Conservation (phyloP, 2,888 invertebrate species). For the Eristalinus sepulchralis region DNA sequence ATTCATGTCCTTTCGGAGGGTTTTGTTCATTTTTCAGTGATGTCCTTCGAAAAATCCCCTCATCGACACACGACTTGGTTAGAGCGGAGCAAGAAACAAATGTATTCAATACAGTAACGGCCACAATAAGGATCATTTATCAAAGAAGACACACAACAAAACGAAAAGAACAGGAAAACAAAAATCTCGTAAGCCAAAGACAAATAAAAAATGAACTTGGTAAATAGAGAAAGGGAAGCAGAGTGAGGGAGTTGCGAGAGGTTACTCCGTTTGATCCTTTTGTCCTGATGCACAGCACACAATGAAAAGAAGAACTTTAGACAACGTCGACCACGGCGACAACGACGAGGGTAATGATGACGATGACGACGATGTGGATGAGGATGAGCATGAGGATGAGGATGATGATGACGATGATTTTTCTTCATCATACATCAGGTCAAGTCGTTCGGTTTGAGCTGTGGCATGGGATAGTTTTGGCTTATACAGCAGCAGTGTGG, state of each 20-base stretch:
- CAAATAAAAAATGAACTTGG: slow-evolving; percentile 1
- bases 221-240: neutral
- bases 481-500: neutral
- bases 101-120: slow-evolving; percentile 26
- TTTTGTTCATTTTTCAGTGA: neutral
- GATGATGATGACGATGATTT: slow-evolving; percentile 31
- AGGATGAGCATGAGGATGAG: neutral
- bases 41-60: neutral
- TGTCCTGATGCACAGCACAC: neutral
- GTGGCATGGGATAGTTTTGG: slow-evolving; percentile 18
- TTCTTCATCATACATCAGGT: slow-evolving; percentile 54
- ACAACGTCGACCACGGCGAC: neutral
- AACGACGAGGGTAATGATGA: neutral
- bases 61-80: neutral
- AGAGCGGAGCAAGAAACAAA: neutral
- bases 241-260: neutral
- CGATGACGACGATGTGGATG: neutral
- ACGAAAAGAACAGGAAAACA: neutral
- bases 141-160: slow-evolving; percentile 21
- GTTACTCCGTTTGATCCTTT: neutral
- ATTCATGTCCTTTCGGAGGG: neutral
- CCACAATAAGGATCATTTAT: slow-evolving; percentile 41
- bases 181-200: slow-evolving; percentile 1
- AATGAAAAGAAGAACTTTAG: neutral
- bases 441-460: slow-evolving; percentile 35